phyloP scores from a whole-genome alignment of 2,113 vertebrate genomes.

The Prionailurus viverrinus region DNA sequence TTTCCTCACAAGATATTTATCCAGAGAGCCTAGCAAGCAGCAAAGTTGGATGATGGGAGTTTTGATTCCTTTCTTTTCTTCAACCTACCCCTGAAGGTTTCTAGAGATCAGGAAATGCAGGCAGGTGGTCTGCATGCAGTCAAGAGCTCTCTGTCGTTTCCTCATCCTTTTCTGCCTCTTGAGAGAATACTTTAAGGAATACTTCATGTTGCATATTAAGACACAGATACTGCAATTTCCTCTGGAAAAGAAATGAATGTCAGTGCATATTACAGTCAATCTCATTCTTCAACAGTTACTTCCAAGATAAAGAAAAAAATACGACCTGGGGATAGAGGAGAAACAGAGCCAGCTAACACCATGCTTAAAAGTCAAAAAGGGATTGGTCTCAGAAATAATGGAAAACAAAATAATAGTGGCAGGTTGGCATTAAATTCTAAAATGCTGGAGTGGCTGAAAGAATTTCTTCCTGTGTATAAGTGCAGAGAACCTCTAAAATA shows the following conservation, averaged over 20 bases:
- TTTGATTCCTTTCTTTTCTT: background rate
- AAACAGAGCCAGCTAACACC: background rate
- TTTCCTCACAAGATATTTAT: background rate
- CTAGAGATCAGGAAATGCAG: background rate
- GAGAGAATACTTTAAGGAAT: conserved; percentile 55
- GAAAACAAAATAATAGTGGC: background rate
- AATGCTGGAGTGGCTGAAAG: background rate
- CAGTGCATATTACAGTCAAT: background rate
- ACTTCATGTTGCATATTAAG: conserved; percentile 53
- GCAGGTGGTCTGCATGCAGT: background rate
- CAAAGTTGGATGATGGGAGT: background rate
- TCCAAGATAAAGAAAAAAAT: background rate
- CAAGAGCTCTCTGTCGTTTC: conserved; percentile 19
- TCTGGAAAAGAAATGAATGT: conserved; percentile 3
- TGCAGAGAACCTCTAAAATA: conserved; percentile 12
- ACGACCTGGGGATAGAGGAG: background rate
- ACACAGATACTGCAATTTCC: conserved; percentile 49
- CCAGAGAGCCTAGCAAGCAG: background rate
- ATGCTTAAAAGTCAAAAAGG: background rate
- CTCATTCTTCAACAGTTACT: background rate
- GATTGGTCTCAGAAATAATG: background rate
- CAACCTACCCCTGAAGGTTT: background rate
- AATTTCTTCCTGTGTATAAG: background rate
- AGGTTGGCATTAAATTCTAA: conserved; percentile 53
- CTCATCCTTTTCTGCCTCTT: conserved; percentile 47